These are phyloP conservation scores for Zaprionus nigranus DNA, from an alignment of 1,140 invertebrate species.

Conservation along the genomic window DNA sequence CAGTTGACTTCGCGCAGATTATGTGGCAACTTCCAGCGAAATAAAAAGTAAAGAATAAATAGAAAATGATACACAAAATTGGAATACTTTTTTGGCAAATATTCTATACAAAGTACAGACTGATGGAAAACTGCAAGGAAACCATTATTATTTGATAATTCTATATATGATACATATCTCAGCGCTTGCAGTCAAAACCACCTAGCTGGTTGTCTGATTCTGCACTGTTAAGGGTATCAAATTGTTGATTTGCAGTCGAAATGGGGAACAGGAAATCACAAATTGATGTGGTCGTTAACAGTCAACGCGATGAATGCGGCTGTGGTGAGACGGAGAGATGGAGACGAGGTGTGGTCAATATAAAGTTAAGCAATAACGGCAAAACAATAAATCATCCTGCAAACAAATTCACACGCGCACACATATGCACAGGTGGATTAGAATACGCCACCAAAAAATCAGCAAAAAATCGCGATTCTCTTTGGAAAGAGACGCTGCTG, in stretches of 20 bases:
- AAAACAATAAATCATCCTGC: slow-evolving; percentile 62
- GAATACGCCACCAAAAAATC: slow-evolving; percentile 7
- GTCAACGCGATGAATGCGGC: background rate
- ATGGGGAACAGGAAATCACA: background rate
- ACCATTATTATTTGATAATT: too few species aligned
- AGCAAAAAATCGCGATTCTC: slow-evolving; percentile 26
- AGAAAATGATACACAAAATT: background rate
- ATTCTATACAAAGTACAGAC: background rate
- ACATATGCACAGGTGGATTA: slow-evolving; percentile 7
- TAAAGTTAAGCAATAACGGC: slow-evolving; percentile 57
- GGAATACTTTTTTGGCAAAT: background rate
- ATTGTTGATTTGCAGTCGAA: background rate
- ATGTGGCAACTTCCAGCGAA: background rate
- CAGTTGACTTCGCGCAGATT: background rate
- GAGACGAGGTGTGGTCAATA: slow-evolving; percentile 46
- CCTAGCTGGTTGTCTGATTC: background rate
- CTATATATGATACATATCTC: background rate
- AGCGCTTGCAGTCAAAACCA: background rate
- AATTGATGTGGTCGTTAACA: slow-evolving; percentile 12
- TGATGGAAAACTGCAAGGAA: background rate
- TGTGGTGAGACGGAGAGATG: slow-evolving; percentile 1
- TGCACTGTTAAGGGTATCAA: background rate
- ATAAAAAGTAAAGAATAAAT: background rate
- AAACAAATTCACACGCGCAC: slow-evolving; percentile 19
- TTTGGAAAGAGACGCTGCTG: slow-evolving; percentile 14